Evolutionary conservation across 2,888 invertebrate genomes (phyloP), one percentile per base, ranked within the genome.

Genomic region (Drosophila atroscutellata): DNA sequence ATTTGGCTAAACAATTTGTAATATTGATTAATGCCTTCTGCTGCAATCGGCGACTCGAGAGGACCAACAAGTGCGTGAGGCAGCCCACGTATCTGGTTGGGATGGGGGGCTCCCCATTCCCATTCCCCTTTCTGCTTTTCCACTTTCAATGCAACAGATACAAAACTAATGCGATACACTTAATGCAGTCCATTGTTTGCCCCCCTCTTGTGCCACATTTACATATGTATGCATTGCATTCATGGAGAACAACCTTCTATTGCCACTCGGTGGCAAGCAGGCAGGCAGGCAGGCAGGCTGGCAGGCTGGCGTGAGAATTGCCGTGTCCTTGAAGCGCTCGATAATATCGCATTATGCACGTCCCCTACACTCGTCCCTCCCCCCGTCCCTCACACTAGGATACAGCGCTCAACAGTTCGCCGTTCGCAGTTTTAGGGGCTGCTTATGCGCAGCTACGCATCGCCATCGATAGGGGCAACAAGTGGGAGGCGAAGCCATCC

Each of bases 1-100:
- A 85, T 84, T 86, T 80, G 75, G 78, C 69, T 61, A 79, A 83
- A 59, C 77, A 77, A 82, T 82, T 86, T 82, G 82, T 84, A 79
- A 78, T 67, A 85, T 85, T 85, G 85, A 85, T 85, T 85, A 86
- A 85, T 85, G 86, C 74, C 47, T 59, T 36, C 36, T 52, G 45
- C 47, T 32, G 28, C 60, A 39, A 61, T 57, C 26, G 72, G 20
- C 13, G 73, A 70, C 3, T 15, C 45, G 70, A 69, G 55, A 26
- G 37, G 62, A 34, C 58, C 65, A 80, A 85, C 84, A 85, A 85
- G 83, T 84, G 83, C 83, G 87, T 84, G 86, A 77, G 83, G 20
- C 45, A 37, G 20, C 65, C 70, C 74, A 71, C 54, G 71, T 4
- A 28, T 18, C 26, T 18, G 20, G 28, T 9, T 20, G 30, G 8